A percentile compares a stretch with the other conserved stretches of the same genome.
These are phyloP conservation scores for Alligator sinensis DNA, from an alignment of 2,113 vertebrate genomes.

Conservation along the genomic window DNA sequence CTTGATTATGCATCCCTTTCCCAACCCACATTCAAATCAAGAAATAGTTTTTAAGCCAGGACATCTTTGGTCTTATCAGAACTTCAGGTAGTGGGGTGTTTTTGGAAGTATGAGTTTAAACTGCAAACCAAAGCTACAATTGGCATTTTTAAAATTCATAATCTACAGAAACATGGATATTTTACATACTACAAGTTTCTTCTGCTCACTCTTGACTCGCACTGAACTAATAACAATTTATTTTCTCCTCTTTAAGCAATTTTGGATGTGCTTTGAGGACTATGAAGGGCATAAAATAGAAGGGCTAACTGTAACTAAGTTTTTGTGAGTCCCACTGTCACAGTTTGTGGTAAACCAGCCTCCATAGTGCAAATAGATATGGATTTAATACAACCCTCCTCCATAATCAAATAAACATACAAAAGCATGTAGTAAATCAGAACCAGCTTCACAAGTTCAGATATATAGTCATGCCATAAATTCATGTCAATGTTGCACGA, in stretches of 20 bases:
- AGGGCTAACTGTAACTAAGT: background rate
- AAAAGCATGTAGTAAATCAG: background rate
- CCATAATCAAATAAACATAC: conserved; percentile 30
- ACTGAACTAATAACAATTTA: background rate
- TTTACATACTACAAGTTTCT: conserved; percentile 3
- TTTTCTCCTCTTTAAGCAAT: background rate
- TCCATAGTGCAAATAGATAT: background rate
- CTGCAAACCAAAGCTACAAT: background rate
- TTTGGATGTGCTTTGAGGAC: background rate
- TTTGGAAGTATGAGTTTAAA: background rate
- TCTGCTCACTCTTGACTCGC: background rate
- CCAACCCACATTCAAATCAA: background rate
- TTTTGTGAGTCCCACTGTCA: background rate
- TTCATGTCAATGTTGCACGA: background rate
- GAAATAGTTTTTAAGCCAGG: background rate
- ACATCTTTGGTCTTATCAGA: background rate
- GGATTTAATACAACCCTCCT: background rate
- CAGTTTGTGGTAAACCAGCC: background rate
- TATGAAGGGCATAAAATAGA: background rate
- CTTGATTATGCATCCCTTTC: background rate
- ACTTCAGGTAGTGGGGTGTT: background rate
- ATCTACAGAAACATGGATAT: background rate
- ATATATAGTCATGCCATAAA: background rate
- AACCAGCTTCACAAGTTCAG: conserved; percentile 40
- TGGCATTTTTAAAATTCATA: background rate